Evolutionary conservation across 2,797 vertebrate genomes (phyloP).

Genomic region (Hippoglossus hippoglossus): DNA sequence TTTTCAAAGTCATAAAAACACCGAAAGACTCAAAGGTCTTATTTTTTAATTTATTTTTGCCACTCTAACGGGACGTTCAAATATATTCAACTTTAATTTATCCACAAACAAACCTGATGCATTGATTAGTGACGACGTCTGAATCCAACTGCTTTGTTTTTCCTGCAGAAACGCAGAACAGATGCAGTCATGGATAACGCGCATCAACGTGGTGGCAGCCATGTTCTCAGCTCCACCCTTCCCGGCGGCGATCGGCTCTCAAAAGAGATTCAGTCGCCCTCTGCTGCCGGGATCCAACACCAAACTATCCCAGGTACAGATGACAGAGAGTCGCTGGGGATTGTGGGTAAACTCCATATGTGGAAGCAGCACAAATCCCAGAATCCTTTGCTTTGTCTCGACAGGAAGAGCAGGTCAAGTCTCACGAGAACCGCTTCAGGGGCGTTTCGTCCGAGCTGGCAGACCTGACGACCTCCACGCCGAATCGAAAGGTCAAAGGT

Average conservation of each 20-base stretch:
- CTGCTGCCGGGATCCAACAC: constrained; percentile 93
- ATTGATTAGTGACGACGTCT: too few relatives aligned
- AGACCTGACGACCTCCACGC: constrained; percentile 84
- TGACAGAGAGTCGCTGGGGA: background rate
- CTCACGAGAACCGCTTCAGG: constrained; percentile 92
- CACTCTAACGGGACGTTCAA: too few relatives aligned
- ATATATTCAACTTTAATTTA: too few relatives aligned
- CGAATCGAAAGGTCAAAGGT: constrained; percentile 90
- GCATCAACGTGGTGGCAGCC: constrained; percentile 96
- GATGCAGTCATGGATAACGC: constrained; percentile 99
- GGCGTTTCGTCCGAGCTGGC: constrained; percentile 88
- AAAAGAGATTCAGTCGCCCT: constrained; percentile 95
- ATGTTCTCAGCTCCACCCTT: constrained; percentile 97
- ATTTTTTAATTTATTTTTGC: too few relatives aligned
- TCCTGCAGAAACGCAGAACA: constrained; percentile 89
- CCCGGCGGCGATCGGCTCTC: constrained; percentile 95
- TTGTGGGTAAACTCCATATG: background rate
- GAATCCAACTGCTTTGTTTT: background rate
- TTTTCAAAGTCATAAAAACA: too few relatives aligned
- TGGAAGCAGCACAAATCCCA: background rate
- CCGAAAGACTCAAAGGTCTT: too few relatives aligned
- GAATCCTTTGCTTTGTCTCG: background rate
- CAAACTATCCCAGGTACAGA: constrained; percentile 91
- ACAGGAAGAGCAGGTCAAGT: constrained; percentile 95
- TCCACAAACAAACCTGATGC: too few relatives aligned